phyloP scores from a whole-genome alignment of 2,888 invertebrate species.

The Stenotaenia linearis region DNA sequence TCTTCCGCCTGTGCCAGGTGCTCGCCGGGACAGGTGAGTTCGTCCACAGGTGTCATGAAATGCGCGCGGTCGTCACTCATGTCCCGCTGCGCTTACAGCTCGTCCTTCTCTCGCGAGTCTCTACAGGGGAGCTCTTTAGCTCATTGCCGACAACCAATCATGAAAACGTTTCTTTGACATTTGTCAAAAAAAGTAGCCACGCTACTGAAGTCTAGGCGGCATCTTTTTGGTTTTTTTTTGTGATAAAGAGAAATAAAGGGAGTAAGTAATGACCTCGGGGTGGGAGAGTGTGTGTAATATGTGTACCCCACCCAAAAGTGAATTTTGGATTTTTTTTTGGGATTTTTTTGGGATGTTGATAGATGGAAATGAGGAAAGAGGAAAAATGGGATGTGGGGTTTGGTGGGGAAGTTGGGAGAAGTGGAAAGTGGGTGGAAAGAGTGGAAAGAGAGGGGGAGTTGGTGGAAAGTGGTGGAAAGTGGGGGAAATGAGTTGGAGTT shows the following conservation, averaged over 20 bases:
- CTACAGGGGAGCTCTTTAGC: neutral
- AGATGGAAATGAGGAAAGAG: no score
- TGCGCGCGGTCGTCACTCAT: constrained; percentile 11
- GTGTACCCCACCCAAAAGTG: neutral
- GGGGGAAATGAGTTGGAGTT: no score
- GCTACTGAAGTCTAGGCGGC: constrained; percentile 3
- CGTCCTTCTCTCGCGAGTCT: constrained; percentile 15
- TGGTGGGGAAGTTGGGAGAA: no score
- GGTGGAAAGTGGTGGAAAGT: no score
- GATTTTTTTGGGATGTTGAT: neutral
- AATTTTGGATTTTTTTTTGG: neutral
- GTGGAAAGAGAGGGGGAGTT: no score
- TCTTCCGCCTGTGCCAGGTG: constrained; percentile 7
- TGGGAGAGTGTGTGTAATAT: neutral
- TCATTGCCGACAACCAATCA: constrained; percentile 11
- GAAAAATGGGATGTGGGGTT: no score
- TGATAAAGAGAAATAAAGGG: neutral
- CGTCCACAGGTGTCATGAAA: constrained; percentile 19
- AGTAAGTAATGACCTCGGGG: neutral
- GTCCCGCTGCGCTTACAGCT: constrained; percentile 15
- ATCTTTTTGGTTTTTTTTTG: neutral
- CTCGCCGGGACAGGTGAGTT: constrained; percentile 7
- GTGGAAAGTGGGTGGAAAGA: no score
- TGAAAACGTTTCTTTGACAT: constrained; percentile 1
- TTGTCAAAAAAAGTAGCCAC: constrained; percentile 11